Evolutionary conservation across 2,113 vertebrate species (phyloP).

Genomic region (Thamnophis sirtalis): DNA sequence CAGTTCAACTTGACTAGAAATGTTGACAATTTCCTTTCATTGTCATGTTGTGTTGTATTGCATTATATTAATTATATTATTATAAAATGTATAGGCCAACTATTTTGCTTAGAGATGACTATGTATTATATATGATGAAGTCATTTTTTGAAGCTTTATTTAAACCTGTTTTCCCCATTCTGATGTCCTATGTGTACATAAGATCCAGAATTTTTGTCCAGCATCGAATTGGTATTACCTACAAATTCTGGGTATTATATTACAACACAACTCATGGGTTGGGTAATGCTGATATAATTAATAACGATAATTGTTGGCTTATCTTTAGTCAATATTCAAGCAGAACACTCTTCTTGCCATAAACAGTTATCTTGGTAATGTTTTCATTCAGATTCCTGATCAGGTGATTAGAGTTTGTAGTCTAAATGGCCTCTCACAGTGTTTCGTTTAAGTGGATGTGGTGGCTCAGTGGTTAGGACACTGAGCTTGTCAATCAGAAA

Average conservation of each 20-base stretch:
- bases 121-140: background rate
- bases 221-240: background rate
- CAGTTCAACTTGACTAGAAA: background rate
- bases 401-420: background rate
- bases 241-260: background rate
- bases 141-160: background rate
- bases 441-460: background rate
- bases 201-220: background rate
- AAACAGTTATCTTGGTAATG: background rate
- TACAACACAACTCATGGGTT: background rate
- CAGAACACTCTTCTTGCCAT: background rate
- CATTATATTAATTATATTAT: background rate
- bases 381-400: background rate
- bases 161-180: background rate
- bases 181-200: background rate
- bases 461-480: too few relatives aligned
- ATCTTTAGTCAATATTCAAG: background rate
- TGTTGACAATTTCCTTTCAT: background rate
- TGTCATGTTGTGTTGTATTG: background rate
- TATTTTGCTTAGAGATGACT: background rate
- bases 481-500: too few relatives aligned
- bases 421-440: background rate
- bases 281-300: background rate
- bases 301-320: background rate
- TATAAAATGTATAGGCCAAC: background rate